These are phyloP conservation scores for Idris sp. DNA, from an alignment of 1,140 invertebrate species.

Conservation along the genomic window DNA sequence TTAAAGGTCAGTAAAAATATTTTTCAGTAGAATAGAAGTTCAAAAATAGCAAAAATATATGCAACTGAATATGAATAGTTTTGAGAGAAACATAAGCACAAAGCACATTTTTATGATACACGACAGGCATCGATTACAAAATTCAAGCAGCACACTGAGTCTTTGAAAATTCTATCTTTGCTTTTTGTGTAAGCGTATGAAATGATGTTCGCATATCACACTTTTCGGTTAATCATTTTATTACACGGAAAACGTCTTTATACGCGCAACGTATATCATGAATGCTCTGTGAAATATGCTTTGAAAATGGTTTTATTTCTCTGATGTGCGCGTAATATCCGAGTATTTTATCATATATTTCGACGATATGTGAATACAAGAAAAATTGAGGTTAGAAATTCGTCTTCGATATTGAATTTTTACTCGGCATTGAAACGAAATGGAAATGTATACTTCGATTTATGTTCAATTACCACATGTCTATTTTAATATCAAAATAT, in stretches of 20 bases:
- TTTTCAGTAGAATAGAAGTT: too few relatives aligned
- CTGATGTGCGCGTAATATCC: constrained; percentile 15
- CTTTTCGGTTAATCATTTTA: constrained; percentile 45
- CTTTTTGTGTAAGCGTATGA: background rate
- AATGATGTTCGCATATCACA: constrained; percentile 20
- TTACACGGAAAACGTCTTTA: constrained; percentile 38
- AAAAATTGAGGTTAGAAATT: constrained; percentile 31
- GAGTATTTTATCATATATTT: constrained; percentile 23
- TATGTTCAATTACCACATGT: background rate
- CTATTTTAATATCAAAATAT: background rate
- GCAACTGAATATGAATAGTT: background rate
- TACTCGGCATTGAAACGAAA: constrained; percentile 3
- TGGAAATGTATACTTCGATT: constrained; percentile 3
- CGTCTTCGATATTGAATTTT: constrained; percentile 28
- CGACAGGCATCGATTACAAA: constrained; percentile 41
- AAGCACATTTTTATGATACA: constrained; percentile 12
- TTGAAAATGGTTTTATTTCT: constrained; percentile 14
- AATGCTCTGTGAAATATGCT: constrained; percentile 20
- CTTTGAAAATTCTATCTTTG: constrained; percentile 22
- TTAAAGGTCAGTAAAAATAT: too few relatives aligned
- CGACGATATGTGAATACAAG: constrained; percentile 3
- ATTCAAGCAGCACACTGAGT: constrained; percentile 20
- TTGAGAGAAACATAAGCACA: constrained; percentile 11
- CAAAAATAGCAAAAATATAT: too few relatives aligned
- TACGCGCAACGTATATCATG: constrained; percentile 4